phyloP scores from a whole-genome alignment of 2,888 invertebrate species.

The Caenorhabditis panamensis region DNA sequence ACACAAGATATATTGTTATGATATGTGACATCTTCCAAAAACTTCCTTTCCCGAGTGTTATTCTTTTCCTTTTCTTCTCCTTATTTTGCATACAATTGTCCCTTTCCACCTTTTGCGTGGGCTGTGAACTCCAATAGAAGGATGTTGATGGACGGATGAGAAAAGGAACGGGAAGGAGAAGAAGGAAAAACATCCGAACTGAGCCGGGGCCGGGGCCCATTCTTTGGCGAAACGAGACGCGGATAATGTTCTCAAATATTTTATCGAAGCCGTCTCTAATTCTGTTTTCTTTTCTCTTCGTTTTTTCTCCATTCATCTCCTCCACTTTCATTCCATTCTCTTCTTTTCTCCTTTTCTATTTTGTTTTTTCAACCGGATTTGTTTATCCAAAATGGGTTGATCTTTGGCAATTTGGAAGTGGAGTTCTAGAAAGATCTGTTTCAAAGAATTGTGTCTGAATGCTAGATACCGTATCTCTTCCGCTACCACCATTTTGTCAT shows the following conservation, averaged over 20 bases:
- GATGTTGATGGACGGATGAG: neutral
- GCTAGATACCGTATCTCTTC: neutral
- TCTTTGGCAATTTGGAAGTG: no score
- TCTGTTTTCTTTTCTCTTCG: slow-evolving; percentile 28
- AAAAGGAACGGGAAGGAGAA: slow-evolving; percentile 30
- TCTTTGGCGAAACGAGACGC: slow-evolving; percentile 22
- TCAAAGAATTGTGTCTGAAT: no score
- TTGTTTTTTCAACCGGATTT: slow-evolving; percentile 30
- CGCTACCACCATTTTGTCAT: neutral
- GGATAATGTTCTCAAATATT: slow-evolving; percentile 54
- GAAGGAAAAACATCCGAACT: slow-evolving; percentile 48
- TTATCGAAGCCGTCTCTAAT: slow-evolving; percentile 44
- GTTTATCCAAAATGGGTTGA: slow-evolving; percentile 39
- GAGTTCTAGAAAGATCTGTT: neutral
- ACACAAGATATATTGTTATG: slow-evolving; percentile 63
- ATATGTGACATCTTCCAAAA: slow-evolving; percentile 45
- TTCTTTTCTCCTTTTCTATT: neutral
- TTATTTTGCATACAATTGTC: neutral
- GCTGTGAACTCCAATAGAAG: neutral
- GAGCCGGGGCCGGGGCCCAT: slow-evolving; percentile 23
- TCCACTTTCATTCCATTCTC: slow-evolving; percentile 2
- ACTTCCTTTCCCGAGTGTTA: slow-evolving; percentile 4
- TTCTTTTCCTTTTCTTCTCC: slow-evolving; percentile 7
- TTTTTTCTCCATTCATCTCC: neutral
- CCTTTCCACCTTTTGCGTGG: neutral